Percentiles rank a stretch among this genome's conserved stretches.
phyloP scores from a whole-genome alignment of 2,888 invertebrate species.

The Sialis fuliginosa region DNA sequence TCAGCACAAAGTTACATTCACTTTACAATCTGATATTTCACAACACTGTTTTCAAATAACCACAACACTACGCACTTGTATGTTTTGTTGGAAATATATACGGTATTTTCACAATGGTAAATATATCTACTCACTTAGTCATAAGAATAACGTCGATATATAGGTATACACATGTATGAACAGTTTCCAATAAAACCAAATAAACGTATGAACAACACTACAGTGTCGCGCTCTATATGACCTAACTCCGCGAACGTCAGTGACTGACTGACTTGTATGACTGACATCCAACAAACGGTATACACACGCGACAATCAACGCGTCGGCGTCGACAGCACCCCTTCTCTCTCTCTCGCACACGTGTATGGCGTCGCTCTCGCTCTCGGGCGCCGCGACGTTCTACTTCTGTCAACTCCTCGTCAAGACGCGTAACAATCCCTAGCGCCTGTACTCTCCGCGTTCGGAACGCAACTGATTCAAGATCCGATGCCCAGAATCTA shows the following conservation, averaged over 20 bases:
- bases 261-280: conserved; percentile 27
- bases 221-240: too few relatives aligned
- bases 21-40: too few relatives aligned
- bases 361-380: conserved; percentile 8
- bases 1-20: too few relatives aligned
- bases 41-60: too few relatives aligned
- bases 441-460: conserved; percentile 2
- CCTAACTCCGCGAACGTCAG: conserved; percentile 4
- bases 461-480: conserved; percentile 1
- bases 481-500: conserved; percentile 9
- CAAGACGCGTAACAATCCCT: conserved; percentile 11
- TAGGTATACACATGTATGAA: too few relatives aligned
- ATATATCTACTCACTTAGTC: too few relatives aligned
- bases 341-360: conserved; percentile 10
- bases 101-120: too few relatives aligned
- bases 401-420: conserved; percentile 26
- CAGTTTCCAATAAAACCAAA: too few relatives aligned
- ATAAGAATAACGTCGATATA: too few relatives aligned
- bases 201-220: too few relatives aligned
- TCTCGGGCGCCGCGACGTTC: conserved; percentile 10
- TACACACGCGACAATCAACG: conserved; percentile 18
- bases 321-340: conserved; percentile 7
- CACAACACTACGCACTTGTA: too few relatives aligned
- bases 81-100: too few relatives aligned
- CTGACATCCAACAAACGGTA: conserved; percentile 4